These are phyloP conservation scores for Allolobophora icterica DNA, from an alignment of 2,888 invertebrate genomes.

Conservation along the genomic window DNA sequence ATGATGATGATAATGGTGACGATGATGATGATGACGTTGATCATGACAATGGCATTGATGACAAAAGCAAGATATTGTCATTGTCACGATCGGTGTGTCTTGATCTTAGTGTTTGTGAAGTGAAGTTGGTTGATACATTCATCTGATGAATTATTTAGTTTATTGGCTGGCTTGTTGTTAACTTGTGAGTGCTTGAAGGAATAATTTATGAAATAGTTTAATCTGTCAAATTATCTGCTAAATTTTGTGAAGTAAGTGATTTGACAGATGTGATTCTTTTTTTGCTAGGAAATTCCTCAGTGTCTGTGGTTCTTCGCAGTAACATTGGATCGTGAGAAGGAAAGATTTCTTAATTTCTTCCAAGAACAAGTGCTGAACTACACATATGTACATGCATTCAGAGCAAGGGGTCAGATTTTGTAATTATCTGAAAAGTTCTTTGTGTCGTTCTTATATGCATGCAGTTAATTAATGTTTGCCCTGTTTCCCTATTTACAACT, in stretches of 20 bases:
- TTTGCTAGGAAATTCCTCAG: conserved; percentile 62
- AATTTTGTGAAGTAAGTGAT: background rate
- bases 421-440: background rate
- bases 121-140: too few species aligned
- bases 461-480: background rate
- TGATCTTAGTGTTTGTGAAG: too few species aligned
- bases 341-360: conserved; percentile 59
- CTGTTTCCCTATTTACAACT: background rate
- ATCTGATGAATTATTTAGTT: too few species aligned
- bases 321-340: conserved; percentile 60
- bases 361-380: conserved; percentile 52
- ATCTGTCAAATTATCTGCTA: too few species aligned
- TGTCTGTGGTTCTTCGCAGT: conserved; percentile 63
- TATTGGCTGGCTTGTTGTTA: too few species aligned
- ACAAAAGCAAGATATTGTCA: too few species aligned
- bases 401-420: background rate
- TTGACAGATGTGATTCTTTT: conserved; percentile 14
- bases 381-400: conserved; percentile 29
- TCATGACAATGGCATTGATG: too few species aligned
- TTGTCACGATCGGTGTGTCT: too few species aligned
- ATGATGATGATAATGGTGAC: too few species aligned
- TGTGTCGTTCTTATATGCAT: background rate
- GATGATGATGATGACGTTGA: too few species aligned
- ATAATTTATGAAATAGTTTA: too few species aligned
- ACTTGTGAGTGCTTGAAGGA: too few species aligned